A percentile compares a stretch with the other conserved stretches of the same genome.
phyloP scores from a whole-genome alignment of 2,888 invertebrate genomes.

The Hofmannophila pseudospretella region DNA sequence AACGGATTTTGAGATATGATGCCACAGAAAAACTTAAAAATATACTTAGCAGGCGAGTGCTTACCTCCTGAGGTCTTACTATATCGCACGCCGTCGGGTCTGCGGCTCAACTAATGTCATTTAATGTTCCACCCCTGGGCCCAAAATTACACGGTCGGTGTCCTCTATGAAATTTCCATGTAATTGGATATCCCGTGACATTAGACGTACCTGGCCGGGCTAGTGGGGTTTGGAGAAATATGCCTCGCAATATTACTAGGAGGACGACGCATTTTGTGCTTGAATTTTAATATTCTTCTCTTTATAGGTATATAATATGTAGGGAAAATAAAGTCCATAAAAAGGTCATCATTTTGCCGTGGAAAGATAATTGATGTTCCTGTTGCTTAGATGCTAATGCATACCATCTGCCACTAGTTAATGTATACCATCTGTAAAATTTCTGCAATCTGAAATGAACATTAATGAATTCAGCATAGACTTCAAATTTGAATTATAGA shows the following conservation, averaged over 20 bases:
- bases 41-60: neutral
- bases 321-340: no score
- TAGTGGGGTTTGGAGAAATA: constrained; percentile 16
- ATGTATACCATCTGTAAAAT: no score
- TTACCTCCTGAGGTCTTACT: constrained; percentile 7
- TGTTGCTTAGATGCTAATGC: no score
- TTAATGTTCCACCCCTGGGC: constrained; percentile 30
- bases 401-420: no score
- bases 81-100: constrained; percentile 21
- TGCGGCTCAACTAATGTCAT: constrained; percentile 30
- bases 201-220: constrained; percentile 18
- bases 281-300: constrained; percentile 3
- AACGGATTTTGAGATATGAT: no score
- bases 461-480: no score
- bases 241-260: constrained; percentile 5
- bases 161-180: constrained; percentile 50
- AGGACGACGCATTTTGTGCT: constrained; percentile 4
- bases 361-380: no score
- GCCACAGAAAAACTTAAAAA: no score
- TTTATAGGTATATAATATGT: no score
- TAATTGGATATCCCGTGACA: constrained; percentile 45
- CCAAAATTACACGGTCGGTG: constrained; percentile 26
- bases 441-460: no score
- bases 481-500: no score
- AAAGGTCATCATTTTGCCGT: no score